These are phyloP conservation scores for Drosophila kurseongensis DNA, from an alignment of 1,140 invertebrate genomes.

Conservation along the genomic window DNA sequence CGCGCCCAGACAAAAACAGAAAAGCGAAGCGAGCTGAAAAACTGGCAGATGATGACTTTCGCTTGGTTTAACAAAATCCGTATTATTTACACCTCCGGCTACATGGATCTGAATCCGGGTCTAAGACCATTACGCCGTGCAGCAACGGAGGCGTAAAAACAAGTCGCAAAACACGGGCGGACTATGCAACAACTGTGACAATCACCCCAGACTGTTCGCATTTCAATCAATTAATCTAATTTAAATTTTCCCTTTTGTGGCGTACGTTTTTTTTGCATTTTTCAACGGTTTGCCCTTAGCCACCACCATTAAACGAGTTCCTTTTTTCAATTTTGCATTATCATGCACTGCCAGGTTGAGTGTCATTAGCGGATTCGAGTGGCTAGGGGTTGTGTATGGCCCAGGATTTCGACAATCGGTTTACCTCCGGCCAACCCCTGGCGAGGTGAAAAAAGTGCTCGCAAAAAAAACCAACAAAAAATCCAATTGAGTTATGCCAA, in stretches of 20 bases:
- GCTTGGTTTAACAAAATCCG: constrained; percentile 78
- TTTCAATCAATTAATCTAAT: constrained; percentile 85
- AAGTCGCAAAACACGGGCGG: constrained; percentile 60
- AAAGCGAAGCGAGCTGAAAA: constrained; percentile 3
- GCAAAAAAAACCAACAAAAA: constrained; percentile 26
- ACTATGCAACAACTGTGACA: constrained; percentile 66
- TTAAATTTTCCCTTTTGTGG: constrained; percentile 78
- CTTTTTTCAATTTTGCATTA: constrained; percentile 54
- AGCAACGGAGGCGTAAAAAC: constrained; percentile 38
- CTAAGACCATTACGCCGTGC: constrained; percentile 50
- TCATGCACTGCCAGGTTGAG: constrained; percentile 65
- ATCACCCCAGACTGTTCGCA: constrained; percentile 49
- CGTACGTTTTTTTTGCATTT: constrained; percentile 38
- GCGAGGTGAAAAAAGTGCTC: neutral
- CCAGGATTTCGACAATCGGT: constrained; percentile 29
- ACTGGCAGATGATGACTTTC: constrained; percentile 44
- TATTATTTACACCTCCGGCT: constrained; percentile 78
- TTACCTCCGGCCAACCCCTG: constrained; percentile 24
- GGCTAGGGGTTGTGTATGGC: constrained; percentile 36
- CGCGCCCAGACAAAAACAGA: constrained; percentile 3
- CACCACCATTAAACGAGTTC: constrained; percentile 74
- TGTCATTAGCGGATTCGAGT: constrained; percentile 59
- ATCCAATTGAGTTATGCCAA: constrained; percentile 69
- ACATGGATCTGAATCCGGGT: constrained; percentile 26
- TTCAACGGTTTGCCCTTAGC: constrained; percentile 29